Conservation (phyloP, 2,797 vertebrate genomes). For the Clarias laeviceps region DNA sequence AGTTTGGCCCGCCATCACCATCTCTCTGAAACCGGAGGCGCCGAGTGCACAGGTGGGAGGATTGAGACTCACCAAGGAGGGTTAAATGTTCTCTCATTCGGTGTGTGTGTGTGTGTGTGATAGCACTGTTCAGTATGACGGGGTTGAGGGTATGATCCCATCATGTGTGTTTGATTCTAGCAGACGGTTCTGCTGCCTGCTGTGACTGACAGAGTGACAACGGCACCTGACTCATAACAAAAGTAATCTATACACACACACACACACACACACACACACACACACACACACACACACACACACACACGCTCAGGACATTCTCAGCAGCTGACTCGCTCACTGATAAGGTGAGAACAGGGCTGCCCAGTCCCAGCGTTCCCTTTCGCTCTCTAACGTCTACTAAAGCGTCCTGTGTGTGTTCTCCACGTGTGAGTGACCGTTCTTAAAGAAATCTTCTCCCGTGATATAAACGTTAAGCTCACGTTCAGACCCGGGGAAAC, state of each 20-base stretch:
- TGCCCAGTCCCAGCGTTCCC: conserved; percentile 69
- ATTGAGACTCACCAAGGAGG: conserved; percentile 38
- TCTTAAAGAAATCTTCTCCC: background rate
- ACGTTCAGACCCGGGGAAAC: background rate
- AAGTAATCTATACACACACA: conserved; percentile 48
- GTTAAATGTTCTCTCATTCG: conserved; percentile 9
- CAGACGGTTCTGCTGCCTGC: conserved; percentile 43
- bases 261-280: conserved; percentile 8
- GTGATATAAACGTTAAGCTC: background rate
- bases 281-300: background rate
- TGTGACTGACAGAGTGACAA: conserved; percentile 63
- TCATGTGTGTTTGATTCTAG: conserved; percentile 30
- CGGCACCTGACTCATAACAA: conserved; percentile 75
- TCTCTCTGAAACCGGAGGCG: conserved; percentile 31
- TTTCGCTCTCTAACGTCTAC: conserved; percentile 69
- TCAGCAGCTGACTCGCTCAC: conserved; percentile 63
- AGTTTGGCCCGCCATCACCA: background rate
- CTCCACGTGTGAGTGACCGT: background rate
- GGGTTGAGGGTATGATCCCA: conserved; percentile 17
- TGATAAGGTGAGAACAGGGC: conserved; percentile 69
- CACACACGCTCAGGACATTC: conserved; percentile 45
- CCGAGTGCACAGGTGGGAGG: conserved; percentile 42
- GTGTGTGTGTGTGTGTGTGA: background rate
- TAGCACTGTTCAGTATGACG: background rate
- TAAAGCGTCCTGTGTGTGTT: background rate